These are phyloP conservation scores for Nasonia longicornis DNA, from an alignment of 1,140 invertebrate species.

Conservation along the genomic window DNA sequence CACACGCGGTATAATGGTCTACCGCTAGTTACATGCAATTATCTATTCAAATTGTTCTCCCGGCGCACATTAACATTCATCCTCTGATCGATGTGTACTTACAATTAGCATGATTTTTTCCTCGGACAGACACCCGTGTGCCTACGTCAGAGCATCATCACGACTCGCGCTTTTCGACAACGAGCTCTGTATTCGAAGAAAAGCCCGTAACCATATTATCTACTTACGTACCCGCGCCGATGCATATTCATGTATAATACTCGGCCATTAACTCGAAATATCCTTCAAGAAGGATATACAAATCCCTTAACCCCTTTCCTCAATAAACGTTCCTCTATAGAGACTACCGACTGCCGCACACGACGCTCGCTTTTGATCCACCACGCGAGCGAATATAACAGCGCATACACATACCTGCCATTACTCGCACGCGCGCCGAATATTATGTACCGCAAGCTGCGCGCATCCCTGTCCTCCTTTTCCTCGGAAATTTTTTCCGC, in stretches of 20 bases:
- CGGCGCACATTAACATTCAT: too few species aligned
- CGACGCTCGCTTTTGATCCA: background rate
- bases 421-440: constrained; percentile 38
- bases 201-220: too few species aligned
- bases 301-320: background rate
- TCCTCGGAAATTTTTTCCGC: background rate
- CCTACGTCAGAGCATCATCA: background rate
- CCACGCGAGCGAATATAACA: background rate
- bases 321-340: constrained; percentile 3
- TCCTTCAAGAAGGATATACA: background rate
- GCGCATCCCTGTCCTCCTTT: constrained; percentile 8
- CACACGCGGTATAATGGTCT: background rate
- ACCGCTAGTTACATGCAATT: background rate
- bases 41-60: background rate
- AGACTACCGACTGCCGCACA: too few species aligned
- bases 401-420: background rate
- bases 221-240: background rate
- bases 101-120: background rate
- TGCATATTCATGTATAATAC: background rate
- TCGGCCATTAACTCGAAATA: background rate
- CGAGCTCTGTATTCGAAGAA: too few species aligned
- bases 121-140: background rate
- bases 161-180: background rate
- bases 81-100: background rate
- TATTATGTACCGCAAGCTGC: constrained; percentile 34